A percentile compares a stretch with the other conserved stretches of the same genome.
These are phyloP conservation scores for Brachyptera putata DNA, from an alignment of 2,888 invertebrate genomes.

Conservation along the genomic window DNA sequence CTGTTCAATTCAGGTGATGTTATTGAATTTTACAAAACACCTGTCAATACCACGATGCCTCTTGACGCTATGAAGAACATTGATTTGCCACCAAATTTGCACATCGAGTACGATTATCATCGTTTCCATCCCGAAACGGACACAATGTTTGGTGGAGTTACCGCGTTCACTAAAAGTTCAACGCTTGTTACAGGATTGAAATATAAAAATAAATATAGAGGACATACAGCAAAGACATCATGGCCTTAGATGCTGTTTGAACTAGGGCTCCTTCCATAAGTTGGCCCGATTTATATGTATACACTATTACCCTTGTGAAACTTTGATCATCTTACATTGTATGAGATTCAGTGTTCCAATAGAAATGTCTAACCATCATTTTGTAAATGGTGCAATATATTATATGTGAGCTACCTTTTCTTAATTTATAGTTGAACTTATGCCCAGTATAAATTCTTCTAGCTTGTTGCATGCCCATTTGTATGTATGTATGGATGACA, in stretches of 20 bases:
- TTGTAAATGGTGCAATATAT: too few species aligned
- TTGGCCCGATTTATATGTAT: too few species aligned
- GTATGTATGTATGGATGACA: too few species aligned
- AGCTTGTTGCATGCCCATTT: too few species aligned
- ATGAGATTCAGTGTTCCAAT: too few species aligned
- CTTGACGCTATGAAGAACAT: constrained; percentile 65
- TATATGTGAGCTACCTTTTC: too few species aligned
- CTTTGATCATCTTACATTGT: not conserved
- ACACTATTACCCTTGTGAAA: too few species aligned
- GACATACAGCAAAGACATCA: constrained; percentile 59
- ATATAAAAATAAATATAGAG: constrained; percentile 74
- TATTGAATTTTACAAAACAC: constrained; percentile 64
- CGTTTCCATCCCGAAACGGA: constrained; percentile 82
- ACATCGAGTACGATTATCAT: constrained; percentile 74
- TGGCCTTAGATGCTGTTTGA: constrained; percentile 59
- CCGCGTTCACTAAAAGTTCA: constrained; percentile 81
- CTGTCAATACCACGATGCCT: constrained; percentile 65
- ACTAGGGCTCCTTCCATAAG: too few species aligned
- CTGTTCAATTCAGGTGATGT: too few species aligned
- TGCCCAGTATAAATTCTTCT: too few species aligned
- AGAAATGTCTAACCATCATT: too few species aligned
- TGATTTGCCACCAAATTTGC: constrained; percentile 82
- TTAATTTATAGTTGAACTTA: too few species aligned
- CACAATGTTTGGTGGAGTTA: constrained; percentile 66
- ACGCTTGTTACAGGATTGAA: constrained; percentile 81